phyloP scores from a whole-genome alignment of 2,888 invertebrate genomes.

The Temnothorax rugatulus region DNA sequence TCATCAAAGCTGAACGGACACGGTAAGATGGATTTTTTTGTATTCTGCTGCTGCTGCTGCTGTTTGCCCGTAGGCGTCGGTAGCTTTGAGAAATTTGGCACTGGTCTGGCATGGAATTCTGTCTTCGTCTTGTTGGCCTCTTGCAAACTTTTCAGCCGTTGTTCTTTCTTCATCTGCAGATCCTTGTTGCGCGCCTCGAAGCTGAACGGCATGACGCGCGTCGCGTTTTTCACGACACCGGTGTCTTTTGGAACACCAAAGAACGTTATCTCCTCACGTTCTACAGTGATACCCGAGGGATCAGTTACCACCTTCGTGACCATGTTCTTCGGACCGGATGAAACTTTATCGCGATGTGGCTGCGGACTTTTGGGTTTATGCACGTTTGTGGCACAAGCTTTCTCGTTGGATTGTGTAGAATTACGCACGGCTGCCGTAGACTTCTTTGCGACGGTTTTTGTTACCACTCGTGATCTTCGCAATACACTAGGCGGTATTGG shows the following conservation, averaged over 20 bases:
- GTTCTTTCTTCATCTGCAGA: constrained; percentile 84
- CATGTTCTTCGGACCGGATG: constrained; percentile 60
- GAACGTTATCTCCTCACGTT: constrained; percentile 77
- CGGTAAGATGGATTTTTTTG: constrained; percentile 30
- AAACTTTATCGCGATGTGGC: not conserved
- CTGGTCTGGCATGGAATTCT: constrained; percentile 89
- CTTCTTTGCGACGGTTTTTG: constrained; percentile 86
- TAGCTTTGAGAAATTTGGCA: constrained; percentile 84
- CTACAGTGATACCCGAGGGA: constrained; percentile 71
- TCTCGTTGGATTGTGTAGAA: constrained; percentile 86
- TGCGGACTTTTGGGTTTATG: not conserved
- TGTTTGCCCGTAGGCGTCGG: not conserved
- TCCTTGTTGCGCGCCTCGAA: constrained; percentile 87
- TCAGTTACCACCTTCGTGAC: constrained; percentile 76
- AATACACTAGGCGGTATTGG: constrained; percentile 89
- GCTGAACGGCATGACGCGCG: constrained; percentile 85
- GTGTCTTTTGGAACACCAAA: constrained; percentile 78
- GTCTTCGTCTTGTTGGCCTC: constrained; percentile 75
- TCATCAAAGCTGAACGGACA: constrained; percentile 88
- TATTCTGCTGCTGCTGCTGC: constrained; percentile 57
- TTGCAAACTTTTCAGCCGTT: constrained; percentile 83
- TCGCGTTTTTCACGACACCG: constrained; percentile 60
- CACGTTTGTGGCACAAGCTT: not conserved
- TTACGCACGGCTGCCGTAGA: constrained; percentile 87
- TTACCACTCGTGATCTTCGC: constrained; percentile 84